phyloP scores from a whole-genome alignment of 2,113 vertebrate genomes.

The Bombycilla garrulus region DNA sequence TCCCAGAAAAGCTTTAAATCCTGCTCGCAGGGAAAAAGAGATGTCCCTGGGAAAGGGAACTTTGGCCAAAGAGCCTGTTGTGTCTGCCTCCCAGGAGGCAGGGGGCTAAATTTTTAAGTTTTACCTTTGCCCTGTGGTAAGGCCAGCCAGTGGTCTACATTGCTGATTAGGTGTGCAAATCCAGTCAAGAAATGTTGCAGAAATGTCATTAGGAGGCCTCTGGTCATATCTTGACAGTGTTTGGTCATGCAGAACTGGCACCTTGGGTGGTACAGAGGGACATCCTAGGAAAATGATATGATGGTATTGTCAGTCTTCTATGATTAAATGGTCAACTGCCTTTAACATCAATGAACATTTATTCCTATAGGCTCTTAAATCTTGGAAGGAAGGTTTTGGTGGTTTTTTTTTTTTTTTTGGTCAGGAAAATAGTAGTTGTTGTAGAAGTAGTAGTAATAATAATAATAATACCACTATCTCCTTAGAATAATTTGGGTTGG shows the following conservation, averaged over 20 bases:
- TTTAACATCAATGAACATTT: background rate
- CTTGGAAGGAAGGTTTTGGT: background rate
- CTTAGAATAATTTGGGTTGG: background rate
- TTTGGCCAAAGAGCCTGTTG: background rate
- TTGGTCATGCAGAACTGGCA: background rate
- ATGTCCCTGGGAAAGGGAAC: background rate
- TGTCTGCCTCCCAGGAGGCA: fast-evolving
- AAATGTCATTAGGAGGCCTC: background rate
- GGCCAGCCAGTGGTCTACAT: background rate
- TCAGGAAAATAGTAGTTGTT: background rate
- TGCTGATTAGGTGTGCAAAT: background rate
- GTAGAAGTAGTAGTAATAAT: fast-evolving
- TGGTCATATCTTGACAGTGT: background rate
- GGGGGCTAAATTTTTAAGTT: background rate
- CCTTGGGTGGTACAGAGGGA: background rate
- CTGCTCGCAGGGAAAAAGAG: background rate
- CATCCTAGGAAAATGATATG: background rate
- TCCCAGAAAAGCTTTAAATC: background rate
- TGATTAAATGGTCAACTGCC: background rate
- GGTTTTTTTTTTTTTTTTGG: too few species aligned
- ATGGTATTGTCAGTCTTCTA: background rate
- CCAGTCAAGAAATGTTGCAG: background rate
- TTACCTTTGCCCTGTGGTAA: background rate
- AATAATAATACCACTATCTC: background rate
- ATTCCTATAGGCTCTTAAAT: background rate